A percentile compares a stretch with the other conserved stretches of the same genome.
Evolutionary conservation across 2,888 invertebrate species (phyloP).

Genomic region (Mesodorylaimus sp.): DNA sequence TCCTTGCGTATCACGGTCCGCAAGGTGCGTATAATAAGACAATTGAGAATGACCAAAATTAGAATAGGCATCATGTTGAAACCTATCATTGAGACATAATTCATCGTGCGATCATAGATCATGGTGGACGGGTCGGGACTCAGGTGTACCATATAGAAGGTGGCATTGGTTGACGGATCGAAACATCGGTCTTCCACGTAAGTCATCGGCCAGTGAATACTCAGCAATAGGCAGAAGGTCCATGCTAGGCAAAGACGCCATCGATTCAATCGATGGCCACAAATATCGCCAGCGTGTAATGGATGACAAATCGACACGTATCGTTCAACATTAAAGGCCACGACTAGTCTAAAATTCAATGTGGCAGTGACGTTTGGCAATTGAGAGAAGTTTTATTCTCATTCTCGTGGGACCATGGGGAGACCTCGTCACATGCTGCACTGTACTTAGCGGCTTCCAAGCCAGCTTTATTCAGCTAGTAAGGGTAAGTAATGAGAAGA

Average conservation of each 20-base stretch:
- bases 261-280: conserved; percentile 14
- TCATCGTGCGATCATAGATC: conserved; percentile 23
- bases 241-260: conserved; percentile 11
- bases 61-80: conserved; percentile 26
- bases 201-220: conserved; percentile 27
- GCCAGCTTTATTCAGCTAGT: no score
- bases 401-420: no score
- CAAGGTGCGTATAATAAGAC: conserved; percentile 21
- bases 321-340: conserved; percentile 28
- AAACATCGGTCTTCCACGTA: conserved; percentile 21
- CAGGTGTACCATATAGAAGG: conserved; percentile 21
- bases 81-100: conserved; percentile 20
- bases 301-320: conserved; percentile 28
- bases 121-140: conserved; percentile 13
- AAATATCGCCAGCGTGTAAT: conserved; percentile 20
- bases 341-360: conserved; percentile 25
- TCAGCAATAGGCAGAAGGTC: conserved; percentile 14
- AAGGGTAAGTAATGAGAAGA: no score
- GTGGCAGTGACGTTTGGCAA: no score
- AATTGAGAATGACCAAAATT: conserved; percentile 20
- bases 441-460: no score
- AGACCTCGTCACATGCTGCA: no score
- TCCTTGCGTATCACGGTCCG: conserved; percentile 22
- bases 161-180: conserved; percentile 15
- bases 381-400: no score